These are phyloP conservation scores for Theristus sp. DNA, from an alignment of 2,888 invertebrate genomes.

Conservation along the genomic window DNA sequence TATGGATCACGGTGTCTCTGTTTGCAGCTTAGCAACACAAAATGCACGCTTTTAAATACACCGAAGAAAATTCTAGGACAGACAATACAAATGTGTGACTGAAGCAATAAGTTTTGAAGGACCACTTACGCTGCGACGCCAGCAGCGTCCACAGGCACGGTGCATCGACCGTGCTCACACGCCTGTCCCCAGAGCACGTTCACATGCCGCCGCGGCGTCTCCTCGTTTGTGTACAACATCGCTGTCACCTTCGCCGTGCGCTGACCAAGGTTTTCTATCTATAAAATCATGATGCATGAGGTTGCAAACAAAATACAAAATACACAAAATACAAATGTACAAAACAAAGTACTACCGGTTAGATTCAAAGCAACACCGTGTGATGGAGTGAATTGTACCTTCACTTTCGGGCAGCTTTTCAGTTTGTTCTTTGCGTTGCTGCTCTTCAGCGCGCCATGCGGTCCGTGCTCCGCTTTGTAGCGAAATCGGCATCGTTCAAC, in stretches of 20 bases:
- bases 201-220: not conserved
- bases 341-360: too few relatives aligned
- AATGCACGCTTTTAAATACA: too few relatives aligned
- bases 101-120: too few relatives aligned
- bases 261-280: slow-evolving; percentile 1
- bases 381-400: too few relatives aligned
- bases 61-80: too few relatives aligned
- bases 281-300: too few relatives aligned
- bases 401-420: slow-evolving; percentile 2
- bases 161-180: not conserved
- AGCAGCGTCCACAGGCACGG: not conserved
- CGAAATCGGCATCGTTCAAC: slow-evolving; percentile 2
- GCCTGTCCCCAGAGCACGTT: not conserved
- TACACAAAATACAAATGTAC: too few relatives aligned
- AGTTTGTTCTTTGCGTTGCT: not conserved
- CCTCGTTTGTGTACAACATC: slow-evolving; percentile 2
- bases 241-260: slow-evolving; percentile 1
- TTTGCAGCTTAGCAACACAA: too few relatives aligned
- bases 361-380: too few relatives aligned
- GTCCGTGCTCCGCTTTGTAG: slow-evolving; percentile 3
- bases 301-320: too few relatives aligned
- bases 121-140: not conserved
- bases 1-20: too few relatives aligned
- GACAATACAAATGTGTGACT: too few relatives aligned
- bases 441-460: slow-evolving; percentile 1